phyloP scores from a whole-genome alignment of 2,888 invertebrate species.

The Mimumesa dahlbomi region DNA sequence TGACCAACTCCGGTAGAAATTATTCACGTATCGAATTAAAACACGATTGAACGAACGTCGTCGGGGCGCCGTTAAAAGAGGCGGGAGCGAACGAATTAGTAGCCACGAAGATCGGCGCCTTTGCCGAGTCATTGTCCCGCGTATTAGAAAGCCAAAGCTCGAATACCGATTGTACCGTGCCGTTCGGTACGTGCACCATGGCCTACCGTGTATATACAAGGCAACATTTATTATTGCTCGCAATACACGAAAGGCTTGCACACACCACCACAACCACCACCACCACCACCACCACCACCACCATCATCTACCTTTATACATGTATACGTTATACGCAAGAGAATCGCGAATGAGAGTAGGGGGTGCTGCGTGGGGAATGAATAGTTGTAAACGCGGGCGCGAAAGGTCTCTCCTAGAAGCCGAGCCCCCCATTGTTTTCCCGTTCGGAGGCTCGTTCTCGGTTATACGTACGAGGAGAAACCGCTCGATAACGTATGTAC shows the following conservation, averaged over 20 bases:
- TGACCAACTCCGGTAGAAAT: background rate
- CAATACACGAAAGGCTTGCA: constrained; percentile 40
- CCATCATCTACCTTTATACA: too few relatives aligned
- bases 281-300: too few relatives aligned
- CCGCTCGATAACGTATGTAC: constrained; percentile 47
- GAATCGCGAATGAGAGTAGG: constrained; percentile 11
- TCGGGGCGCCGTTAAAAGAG: background rate
- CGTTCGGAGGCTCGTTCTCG: constrained; percentile 55
- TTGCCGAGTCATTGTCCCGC: constrained; percentile 65
- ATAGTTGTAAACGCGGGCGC: constrained; percentile 72
- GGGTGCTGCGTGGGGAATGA: constrained; percentile 65
- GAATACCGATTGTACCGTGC: constrained; percentile 58
- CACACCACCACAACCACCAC: too few relatives aligned
- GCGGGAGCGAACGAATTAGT: constrained; percentile 30
- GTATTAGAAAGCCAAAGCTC: constrained; percentile 71
- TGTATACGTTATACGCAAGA: background rate
- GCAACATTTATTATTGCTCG: constrained; percentile 68
- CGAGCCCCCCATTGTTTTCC: constrained; percentile 71
- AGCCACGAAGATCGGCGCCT: constrained; percentile 48
- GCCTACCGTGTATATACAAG: constrained; percentile 53
- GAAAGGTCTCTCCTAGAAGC: constrained; percentile 69
- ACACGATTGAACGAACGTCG: constrained; percentile 15
- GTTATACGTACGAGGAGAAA: constrained; percentile 52
- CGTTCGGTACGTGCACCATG: constrained; percentile 46
- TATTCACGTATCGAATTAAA: constrained; percentile 28